Base-by-base conservation (phyloP, 2,113 vertebrate species). In the Larimichthys crocea region DNA sequence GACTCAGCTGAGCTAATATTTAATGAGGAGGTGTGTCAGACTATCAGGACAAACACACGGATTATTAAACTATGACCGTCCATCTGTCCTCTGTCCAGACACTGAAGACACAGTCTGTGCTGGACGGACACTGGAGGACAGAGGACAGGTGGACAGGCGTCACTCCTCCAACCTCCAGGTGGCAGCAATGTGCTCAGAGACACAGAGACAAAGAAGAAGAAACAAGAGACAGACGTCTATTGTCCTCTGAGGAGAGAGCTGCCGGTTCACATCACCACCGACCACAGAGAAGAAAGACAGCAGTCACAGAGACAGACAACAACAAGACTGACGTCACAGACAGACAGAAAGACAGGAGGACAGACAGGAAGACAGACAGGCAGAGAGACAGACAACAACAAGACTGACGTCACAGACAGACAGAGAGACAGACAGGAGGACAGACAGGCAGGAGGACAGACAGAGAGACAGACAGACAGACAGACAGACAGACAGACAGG, bases 181-280 rank as follows among this genome's bases (percentile, higher is more conserved):
- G 16, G 10, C 52, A 24, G 44, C 12, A 44, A 44, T 44, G 44
- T 11, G 44, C 11, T 44, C 31, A 35, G 31, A 35, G 31, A 35
- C 5, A 6, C 31, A 35, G 29, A 29, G 29, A 29, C 29, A 29
- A 29, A 35, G 31, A 7, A 35, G 31, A 35, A 10, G 10, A 44
- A 44, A 44, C 29, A 2, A 50, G 24, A 52, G 24, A 81, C 74
- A 77, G 64, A 31, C 5, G 3, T 19, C 53, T 53, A 59, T 83
- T 87, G 81, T 83, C 48, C 66, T 61, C 31, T 68, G 59, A 76
- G n/a, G 55, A 49, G 52, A 74, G 77, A n/a, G 67, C 80, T n/a
- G 24, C 64, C 55, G 26, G 80, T 74, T 86, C 85, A 67, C 72
- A 82, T 56, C 79, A 77, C 82, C 72, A 49, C 29, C 19, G 24